Base-by-base conservation (phyloP, 2,888 invertebrate genomes). In the Stenurella melanura region DNA sequence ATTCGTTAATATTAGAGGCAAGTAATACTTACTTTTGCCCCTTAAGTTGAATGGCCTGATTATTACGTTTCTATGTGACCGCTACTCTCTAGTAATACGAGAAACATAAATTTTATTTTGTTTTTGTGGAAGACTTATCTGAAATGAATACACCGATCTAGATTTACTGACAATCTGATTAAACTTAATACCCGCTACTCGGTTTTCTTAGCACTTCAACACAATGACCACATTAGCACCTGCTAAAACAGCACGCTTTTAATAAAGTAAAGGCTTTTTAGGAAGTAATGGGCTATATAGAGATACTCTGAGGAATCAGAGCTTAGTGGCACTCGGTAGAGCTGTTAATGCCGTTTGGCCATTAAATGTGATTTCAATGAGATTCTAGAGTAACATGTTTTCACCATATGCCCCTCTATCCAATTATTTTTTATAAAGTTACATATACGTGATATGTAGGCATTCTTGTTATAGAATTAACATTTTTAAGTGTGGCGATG, bases 221-320 rank as follows among this genome's bases (percentile, higher is more conserved):
- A 30, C 18, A 64, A 18, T 42, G 19, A 42, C 64, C 38, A 19
- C 64, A 42, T 64, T 18, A 64, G 42, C 64, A 64, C 64, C 64
- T 64, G 42, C 64, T 64, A 19, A 42, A 64, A 19, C 18, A 30
- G 11, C 19, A 5, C 3, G 42, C 42, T 64, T 64, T 64, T 64
- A 64, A 42, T 64, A 64, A 69, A 69, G 58, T 12, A 38, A 42
- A 69, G n/a, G 57, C 69, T 30, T 11, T 69, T 58, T 56, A 34
- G 50, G 17, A 10, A 15, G 58, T 57, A 68, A 68, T 64, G 63
- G 63, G 30, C 19, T 42, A 21, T 61, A 61, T 61, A 61, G 30
- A 61, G 30, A 26, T 61, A 61, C 21, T 61, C 30, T n/a, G n/a
- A 30, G 61, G 30, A 61, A 61, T 61, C n/a, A 30, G 61, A 61